These are phyloP conservation scores for Mormyrus lacerda DNA, from an alignment of 2,113 vertebrate species.

Conservation along the genomic window DNA sequence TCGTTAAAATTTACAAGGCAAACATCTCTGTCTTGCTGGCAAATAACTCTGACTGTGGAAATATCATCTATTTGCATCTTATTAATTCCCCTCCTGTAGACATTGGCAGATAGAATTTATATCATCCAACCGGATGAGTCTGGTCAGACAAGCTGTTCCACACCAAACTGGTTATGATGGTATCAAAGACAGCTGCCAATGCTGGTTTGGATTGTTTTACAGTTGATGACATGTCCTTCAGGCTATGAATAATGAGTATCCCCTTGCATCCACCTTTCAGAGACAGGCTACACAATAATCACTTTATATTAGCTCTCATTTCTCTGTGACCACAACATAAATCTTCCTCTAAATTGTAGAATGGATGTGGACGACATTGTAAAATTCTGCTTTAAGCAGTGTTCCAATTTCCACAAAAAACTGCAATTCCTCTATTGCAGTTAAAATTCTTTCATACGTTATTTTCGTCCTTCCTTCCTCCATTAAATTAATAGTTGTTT, in stretches of 20 bases:
- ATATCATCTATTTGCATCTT: constrained; percentile 5
- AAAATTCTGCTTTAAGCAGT: neutral
- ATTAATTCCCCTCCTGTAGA: constrained; percentile 9
- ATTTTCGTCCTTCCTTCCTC: neutral
- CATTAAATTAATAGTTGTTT: neutral
- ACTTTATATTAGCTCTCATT: neutral
- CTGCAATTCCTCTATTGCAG: neutral
- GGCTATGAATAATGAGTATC: neutral
- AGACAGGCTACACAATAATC: neutral
- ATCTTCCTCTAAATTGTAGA: neutral
- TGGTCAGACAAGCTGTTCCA: constrained; percentile 16
- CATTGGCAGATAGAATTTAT: neutral
- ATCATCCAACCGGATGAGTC: neutral
- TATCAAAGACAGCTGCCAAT: constrained; percentile 12
- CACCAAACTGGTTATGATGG: neutral
- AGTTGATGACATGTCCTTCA: neutral
- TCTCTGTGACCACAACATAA: neutral
- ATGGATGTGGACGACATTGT: neutral
- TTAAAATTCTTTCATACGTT: neutral
- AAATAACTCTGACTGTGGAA: neutral
- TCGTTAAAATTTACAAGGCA: neutral
- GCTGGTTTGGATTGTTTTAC: neutral
- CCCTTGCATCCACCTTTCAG: neutral
- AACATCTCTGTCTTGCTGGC: neutral
- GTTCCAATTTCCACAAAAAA: neutral